Conservation (phyloP, 1,140 invertebrate species). For the Solenopsis fugax region DNA sequence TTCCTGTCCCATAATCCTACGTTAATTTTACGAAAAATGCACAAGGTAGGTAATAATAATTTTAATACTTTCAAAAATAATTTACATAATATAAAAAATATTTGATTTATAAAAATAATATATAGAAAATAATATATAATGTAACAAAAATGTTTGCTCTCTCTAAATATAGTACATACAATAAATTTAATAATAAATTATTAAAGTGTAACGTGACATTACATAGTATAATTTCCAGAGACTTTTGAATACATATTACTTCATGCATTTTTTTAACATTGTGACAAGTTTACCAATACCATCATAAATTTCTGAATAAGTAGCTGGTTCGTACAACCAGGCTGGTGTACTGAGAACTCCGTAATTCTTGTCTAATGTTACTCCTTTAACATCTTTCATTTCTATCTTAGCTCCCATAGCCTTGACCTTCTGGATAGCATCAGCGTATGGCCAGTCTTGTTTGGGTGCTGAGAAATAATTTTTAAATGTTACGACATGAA, state of each 20-base stretch:
- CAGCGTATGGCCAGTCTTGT: slow-evolving; percentile 88
- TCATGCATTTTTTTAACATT: slow-evolving; percentile 70
- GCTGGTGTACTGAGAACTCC: slow-evolving; percentile 88
- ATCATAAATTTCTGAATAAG: slow-evolving; percentile 86
- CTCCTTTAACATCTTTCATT: slow-evolving; percentile 85
- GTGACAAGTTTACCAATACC: slow-evolving; percentile 87
- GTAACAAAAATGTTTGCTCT: neutral
- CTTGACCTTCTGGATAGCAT: slow-evolving; percentile 86
- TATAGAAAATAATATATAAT: neutral
- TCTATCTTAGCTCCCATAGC: slow-evolving; percentile 87
- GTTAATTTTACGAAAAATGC: neutral
- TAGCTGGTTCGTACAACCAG: slow-evolving; percentile 87
- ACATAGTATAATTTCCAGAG: neutral
- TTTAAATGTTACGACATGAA: neutral
- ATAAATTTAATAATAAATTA: neutral
- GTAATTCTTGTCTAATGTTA: slow-evolving; percentile 86
- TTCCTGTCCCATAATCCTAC: slow-evolving; percentile 18
- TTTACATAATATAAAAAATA: neutral
- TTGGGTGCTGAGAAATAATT: slow-evolving; percentile 78
- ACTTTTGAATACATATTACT: neutral
- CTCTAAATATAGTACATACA: slow-evolving; percentile 22
- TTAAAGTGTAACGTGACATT: neutral
- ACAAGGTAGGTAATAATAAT: neutral
- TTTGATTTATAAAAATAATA: neutral
- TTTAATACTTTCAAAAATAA: slow-evolving; percentile 13